Evolutionary conservation across 2,797 vertebrate species (phyloP).

Genomic region (Mergus octosetaceus): DNA sequence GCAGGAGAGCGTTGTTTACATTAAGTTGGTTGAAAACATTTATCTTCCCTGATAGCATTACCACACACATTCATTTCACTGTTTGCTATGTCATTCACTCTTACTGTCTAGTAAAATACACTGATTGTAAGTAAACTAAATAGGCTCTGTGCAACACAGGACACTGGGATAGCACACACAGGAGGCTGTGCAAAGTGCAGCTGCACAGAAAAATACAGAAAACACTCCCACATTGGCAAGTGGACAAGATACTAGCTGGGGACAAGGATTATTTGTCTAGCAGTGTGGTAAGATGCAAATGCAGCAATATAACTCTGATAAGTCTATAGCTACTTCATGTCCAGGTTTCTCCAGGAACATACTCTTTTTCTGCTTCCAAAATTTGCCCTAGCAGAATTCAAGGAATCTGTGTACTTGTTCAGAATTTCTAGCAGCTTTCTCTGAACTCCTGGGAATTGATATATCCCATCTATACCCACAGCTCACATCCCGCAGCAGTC

Average conservation of each 20-base stretch:
- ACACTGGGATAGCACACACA: not conserved
- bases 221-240: not conserved
- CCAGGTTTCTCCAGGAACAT: not conserved
- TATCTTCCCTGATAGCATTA: not conserved
- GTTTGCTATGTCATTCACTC: not conserved
- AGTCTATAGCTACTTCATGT: not conserved
- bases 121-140: not conserved
- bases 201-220: not conserved
- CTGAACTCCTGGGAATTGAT: not conserved
- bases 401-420: not conserved
- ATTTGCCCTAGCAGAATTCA: not conserved
- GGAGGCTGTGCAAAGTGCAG: not conserved
- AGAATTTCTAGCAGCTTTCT: not conserved
- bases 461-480: not conserved
- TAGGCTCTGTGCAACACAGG: not conserved
- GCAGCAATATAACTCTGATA: not conserved
- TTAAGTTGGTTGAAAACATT: not conserved
- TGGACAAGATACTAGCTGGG: not conserved
- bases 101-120: not conserved
- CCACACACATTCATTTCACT: not conserved
- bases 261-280: not conserved
- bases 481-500: not conserved
- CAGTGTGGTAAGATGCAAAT: not conserved
- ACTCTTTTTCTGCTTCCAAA: not conserved
- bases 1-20: not conserved